A percentile compares a stretch with the other conserved stretches of the same genome.
phyloP scores from a whole-genome alignment of 1,140 invertebrate genomes.

The Spodoptera frugiperda region DNA sequence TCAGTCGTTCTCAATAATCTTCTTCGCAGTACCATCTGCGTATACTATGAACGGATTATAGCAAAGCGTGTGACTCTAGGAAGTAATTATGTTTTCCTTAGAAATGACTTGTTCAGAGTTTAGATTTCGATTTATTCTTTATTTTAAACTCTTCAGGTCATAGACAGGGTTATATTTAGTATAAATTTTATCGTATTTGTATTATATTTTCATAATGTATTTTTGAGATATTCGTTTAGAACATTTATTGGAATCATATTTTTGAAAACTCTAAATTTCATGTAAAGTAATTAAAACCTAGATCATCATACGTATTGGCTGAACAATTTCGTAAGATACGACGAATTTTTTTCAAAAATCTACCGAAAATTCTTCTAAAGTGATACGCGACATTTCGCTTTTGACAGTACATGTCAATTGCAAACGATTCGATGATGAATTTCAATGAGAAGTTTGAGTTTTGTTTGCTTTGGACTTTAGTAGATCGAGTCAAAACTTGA shows the following conservation, averaged over 20 bases:
- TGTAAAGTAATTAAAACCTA: slow-evolving; percentile 74
- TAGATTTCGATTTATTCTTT: slow-evolving; percentile 73
- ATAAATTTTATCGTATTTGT: slow-evolving; percentile 86
- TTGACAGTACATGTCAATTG: slow-evolving; percentile 43
- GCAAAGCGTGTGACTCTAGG: slow-evolving; percentile 29
- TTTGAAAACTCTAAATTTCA: slow-evolving; percentile 84
- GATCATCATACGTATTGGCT: slow-evolving; percentile 76
- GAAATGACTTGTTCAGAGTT: slow-evolving; percentile 80
- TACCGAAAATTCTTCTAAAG: slow-evolving; percentile 28
- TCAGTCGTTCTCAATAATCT: background rate
- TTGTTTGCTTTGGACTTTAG: slow-evolving; percentile 49
- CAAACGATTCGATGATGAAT: slow-evolving; percentile 32
- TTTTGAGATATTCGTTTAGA: slow-evolving; percentile 85
- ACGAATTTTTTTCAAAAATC: slow-evolving; percentile 27
- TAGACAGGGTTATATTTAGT: slow-evolving; percentile 86
- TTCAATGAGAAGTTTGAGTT: slow-evolving; percentile 32
- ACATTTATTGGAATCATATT: slow-evolving; percentile 85
- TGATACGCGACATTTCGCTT: slow-evolving; percentile 26
- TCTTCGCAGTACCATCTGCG: slow-evolving; percentile 20
- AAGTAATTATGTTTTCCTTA: slow-evolving; percentile 58
- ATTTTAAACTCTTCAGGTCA: slow-evolving; percentile 85
- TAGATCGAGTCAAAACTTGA: slow-evolving; percentile 64
- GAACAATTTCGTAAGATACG: slow-evolving; percentile 21
- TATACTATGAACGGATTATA: slow-evolving; percentile 6
- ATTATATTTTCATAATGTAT: slow-evolving; percentile 86